phyloP scores from a whole-genome alignment of 1,140 invertebrate species.

The Rhizoglyphus robini region DNA sequence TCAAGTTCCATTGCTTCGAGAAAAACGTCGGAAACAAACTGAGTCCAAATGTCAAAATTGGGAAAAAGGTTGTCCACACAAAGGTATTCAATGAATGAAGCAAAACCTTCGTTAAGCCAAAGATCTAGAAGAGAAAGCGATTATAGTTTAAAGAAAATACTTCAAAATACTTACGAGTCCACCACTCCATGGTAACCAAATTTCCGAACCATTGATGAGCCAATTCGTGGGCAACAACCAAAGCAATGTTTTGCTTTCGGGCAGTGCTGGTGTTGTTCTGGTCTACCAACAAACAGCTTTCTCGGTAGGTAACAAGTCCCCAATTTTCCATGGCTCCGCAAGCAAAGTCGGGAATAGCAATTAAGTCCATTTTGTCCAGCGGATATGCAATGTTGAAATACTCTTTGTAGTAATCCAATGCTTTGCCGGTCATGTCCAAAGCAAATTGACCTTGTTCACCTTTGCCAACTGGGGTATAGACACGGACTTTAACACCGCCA shows the following conservation, averaged over 20 bases:
- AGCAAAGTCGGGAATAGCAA: constrained; percentile 73
- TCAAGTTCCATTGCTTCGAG: constrained; percentile 42
- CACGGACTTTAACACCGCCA: constrained; percentile 50
- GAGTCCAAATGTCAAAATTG: constrained; percentile 31
- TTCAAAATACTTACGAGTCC: constrained; percentile 43
- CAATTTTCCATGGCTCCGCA: constrained; percentile 80
- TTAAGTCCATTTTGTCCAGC: constrained; percentile 85
- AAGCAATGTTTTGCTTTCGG: constrained; percentile 60
- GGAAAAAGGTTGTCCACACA: constrained; percentile 52
- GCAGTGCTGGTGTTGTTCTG: constrained; percentile 42
- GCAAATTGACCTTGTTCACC: constrained; percentile 83
- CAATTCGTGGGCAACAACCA: constrained; percentile 65
- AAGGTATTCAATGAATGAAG: constrained; percentile 67
- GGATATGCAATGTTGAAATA: constrained; percentile 64
- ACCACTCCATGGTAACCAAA: constrained; percentile 64
- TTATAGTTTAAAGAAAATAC: constrained; percentile 43
- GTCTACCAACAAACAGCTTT: constrained; percentile 65
- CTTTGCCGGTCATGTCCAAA: constrained; percentile 42
- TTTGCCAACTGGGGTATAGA: constrained; percentile 83
- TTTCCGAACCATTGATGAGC: constrained; percentile 64
- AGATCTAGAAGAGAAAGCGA: constrained; percentile 44
- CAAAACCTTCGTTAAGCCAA: constrained; percentile 75
- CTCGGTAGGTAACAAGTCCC: constrained; percentile 66
- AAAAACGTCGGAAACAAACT: constrained; percentile 20
- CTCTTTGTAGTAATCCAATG: constrained; percentile 25